Conservation (phyloP, 1,140 invertebrate species). For the Chlorops oryzae region DNA sequence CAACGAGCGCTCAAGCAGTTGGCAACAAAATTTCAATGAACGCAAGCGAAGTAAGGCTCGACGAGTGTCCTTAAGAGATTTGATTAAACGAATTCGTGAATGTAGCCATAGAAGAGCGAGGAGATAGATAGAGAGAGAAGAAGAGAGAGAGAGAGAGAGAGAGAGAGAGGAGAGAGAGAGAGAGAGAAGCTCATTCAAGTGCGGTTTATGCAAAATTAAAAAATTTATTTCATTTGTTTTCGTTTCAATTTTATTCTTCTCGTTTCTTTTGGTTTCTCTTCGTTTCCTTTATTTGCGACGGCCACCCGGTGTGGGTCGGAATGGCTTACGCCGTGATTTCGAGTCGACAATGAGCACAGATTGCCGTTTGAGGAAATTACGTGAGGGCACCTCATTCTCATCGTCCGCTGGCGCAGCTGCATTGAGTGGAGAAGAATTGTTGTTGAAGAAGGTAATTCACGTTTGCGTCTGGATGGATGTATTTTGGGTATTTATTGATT, state of each 20-base stretch:
- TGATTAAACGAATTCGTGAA: too few species aligned
- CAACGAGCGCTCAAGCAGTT: too few species aligned
- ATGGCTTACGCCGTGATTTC: constrained; percentile 70
- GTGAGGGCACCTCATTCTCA: constrained; percentile 75
- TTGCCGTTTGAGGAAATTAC: constrained; percentile 71
- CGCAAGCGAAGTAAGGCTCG: too few species aligned
- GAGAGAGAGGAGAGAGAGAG: background rate
- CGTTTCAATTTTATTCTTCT: too few species aligned
- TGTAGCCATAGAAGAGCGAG: too few species aligned
- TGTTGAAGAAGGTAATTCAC: background rate
- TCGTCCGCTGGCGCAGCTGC: constrained; percentile 59
- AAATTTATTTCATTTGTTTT: background rate
- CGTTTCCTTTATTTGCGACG: constrained; percentile 16
- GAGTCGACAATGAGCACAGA: constrained; percentile 77
- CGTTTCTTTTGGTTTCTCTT: too few species aligned
- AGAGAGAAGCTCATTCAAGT: background rate
- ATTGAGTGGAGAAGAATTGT: constrained; percentile 1
- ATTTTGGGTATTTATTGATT: background rate
- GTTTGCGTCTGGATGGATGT: background rate
- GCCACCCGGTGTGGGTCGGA: constrained; percentile 44
- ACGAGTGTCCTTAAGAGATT: too few species aligned
- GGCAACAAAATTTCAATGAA: too few species aligned
- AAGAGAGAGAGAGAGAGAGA: background rate
- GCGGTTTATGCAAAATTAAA: background rate
- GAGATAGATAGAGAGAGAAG: background rate